Base-by-base conservation (phyloP, 1,140 invertebrate species). In the Atta texana region DNA sequence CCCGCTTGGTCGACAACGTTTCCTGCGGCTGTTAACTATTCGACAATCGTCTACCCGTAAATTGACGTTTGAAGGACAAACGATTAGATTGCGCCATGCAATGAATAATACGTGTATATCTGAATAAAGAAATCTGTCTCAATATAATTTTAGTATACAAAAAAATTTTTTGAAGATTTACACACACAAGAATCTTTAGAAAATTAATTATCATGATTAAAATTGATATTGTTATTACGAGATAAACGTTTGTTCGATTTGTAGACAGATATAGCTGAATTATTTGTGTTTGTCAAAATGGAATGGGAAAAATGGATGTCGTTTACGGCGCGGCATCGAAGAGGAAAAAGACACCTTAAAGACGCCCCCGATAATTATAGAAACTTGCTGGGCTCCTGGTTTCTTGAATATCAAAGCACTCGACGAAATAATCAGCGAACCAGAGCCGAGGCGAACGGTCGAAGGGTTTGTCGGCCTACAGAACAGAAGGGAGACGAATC, bases 391-490 rank as follows among this genome's bases (percentile, higher is more conserved):
- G 84, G 68, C 81, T 85, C 61, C 77, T 86, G 89, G 86, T 92
- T 92, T 92, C 91, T 92, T 88, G 82, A 82, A 87, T 92, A 90
- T 92, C 91, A 92, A 92, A 92, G 91, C 88, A 87, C 78, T 91
- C 87, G 80, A 63, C 76, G 87, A 92, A 92, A 92, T 91, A 90
- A 92, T 92, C 89, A 92, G 63, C 85, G 85, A 88, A 89, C 86
- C 75, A 85, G 75, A 88, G 81, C 59, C 71, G 53, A 63, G 61
- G 87, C 75, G 89, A 84, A 78, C 81, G 84, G 77, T 31, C 89
- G 88, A 90, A 89, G 88, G 88, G 88, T 90, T 90, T 69, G 81
- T 28, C 59, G 69, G 80, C 21, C 72, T 55, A 28, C 53, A 34
- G 49, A 44, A 76, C 18, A 24, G 85, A 61, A 77, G 82, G 80